A percentile compares a stretch with the other conserved stretches of the same genome.
These are phyloP conservation scores for Catonia carolina DNA, from an alignment of 2,888 invertebrate genomes.

Conservation along the genomic window DNA sequence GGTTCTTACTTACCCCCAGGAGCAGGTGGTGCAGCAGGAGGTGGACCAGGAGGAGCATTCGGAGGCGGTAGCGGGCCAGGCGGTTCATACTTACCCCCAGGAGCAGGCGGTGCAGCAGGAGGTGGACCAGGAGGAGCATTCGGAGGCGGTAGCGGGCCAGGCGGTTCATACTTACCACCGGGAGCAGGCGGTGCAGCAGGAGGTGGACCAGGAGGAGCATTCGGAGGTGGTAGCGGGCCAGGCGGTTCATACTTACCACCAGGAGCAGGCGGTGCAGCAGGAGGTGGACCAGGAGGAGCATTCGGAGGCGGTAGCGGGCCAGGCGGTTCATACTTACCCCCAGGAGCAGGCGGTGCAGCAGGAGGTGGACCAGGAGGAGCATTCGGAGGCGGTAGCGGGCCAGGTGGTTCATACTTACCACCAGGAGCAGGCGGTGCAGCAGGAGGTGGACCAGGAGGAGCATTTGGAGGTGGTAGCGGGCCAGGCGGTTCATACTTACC, in stretches of 20 bases:
- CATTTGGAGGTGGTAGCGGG: neutral
- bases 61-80: neutral
- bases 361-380: neutral
- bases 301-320: neutral
- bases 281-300: neutral
- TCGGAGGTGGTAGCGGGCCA: neutral
- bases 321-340: constrained; percentile 5
- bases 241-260: constrained; percentile 1
- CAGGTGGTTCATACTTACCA: neutral
- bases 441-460: neutral
- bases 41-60: neutral
- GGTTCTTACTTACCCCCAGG: neutral
- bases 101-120: neutral
- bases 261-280: constrained; percentile 1
- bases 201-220: neutral
- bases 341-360: neutral
- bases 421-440: neutral
- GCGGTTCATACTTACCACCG: neutral
- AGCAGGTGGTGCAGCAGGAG: neutral
- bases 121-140: neutral
- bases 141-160: neutral
- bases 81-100: neutral
- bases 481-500: constrained; percentile 3
- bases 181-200: constrained; percentile 3
- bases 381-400: neutral